A percentile compares a stretch with the other conserved stretches of the same genome.
Evolutionary conservation across 2,113 vertebrate genomes (phyloP).

Genomic region (Rhegmatorhina hoffmannsi): DNA sequence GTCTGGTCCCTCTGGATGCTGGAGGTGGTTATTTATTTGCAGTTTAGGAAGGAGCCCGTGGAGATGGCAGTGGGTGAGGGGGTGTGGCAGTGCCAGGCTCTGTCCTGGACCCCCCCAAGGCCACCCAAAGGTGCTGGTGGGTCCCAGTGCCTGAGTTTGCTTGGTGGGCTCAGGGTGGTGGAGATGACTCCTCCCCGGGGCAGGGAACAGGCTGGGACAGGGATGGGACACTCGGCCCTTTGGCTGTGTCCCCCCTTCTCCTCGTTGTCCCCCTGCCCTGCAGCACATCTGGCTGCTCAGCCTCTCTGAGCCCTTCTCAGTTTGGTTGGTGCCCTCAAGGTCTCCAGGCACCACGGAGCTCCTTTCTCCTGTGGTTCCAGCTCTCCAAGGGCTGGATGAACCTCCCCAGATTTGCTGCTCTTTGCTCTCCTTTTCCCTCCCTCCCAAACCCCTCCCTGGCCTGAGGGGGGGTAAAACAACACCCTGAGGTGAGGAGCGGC

Average conservation of each 20-base stretch:
- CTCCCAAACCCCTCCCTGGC: neutral
- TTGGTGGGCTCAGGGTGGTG: fast-evolving
- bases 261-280: neutral
- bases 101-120: neutral
- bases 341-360: fast-evolving
- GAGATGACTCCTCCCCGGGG: neutral
- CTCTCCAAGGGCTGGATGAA: neutral
- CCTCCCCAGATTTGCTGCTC: neutral
- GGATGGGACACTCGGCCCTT: too few species aligned
- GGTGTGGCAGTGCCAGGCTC: neutral
- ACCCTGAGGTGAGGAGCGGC: fast-evolving
- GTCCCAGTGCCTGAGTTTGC: fast-evolving
- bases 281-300: neutral
- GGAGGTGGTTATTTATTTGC: neutral
- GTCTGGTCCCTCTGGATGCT: neutral
- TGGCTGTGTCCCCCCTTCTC: too few species aligned
- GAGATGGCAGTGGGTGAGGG: neutral
- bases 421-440: neutral
- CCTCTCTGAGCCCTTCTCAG: neutral
- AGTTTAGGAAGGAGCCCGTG: neutral
- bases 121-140: neutral
- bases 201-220: neutral
- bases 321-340: fast-evolving
- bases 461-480: neutral
- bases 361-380: neutral